Evolutionary conservation across 2,797 vertebrate species (phyloP).

Genomic region (Sarcophilus harrisii): DNA sequence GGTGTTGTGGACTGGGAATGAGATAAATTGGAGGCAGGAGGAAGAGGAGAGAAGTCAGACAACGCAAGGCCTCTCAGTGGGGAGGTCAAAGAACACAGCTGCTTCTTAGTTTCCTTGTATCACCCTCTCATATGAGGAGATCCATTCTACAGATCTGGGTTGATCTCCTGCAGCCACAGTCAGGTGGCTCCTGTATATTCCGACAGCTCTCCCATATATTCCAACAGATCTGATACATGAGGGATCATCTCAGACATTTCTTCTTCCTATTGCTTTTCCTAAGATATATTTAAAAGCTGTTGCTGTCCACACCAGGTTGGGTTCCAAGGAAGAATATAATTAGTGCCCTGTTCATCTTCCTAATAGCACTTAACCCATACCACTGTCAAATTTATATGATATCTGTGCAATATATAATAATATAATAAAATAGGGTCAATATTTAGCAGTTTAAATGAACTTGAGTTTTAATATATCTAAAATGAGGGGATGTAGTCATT

Average conservation of each 20-base stretch:
- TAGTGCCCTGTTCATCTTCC: neutral
- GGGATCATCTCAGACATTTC: neutral
- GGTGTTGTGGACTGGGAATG: too few relatives aligned
- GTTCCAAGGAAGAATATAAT: neutral
- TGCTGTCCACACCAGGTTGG: neutral
- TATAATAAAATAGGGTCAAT: neutral
- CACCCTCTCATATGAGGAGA: too few relatives aligned
- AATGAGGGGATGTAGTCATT: neutral
- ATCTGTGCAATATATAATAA: neutral
- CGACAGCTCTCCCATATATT: too few relatives aligned
- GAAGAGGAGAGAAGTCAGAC: too few relatives aligned
- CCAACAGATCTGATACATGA: neutral
- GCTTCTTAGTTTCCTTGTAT: too few relatives aligned
- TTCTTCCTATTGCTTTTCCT: neutral
- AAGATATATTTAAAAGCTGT: neutral
- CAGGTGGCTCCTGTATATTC: too few relatives aligned
- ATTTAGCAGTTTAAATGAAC: neutral
- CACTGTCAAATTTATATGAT: neutral
- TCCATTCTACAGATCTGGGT: too few relatives aligned
- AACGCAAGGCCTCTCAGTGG: too few relatives aligned
- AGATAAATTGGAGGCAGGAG: too few relatives aligned
- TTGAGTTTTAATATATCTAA: neutral
- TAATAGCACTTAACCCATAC: neutral
- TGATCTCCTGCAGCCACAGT: too few relatives aligned
- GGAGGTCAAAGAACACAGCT: too few relatives aligned